Evolutionary conservation across 2,113 vertebrate genomes (phyloP), one percentile per base, ranked within the genome.

Genomic region (Archocentrus centrarchus): DNA sequence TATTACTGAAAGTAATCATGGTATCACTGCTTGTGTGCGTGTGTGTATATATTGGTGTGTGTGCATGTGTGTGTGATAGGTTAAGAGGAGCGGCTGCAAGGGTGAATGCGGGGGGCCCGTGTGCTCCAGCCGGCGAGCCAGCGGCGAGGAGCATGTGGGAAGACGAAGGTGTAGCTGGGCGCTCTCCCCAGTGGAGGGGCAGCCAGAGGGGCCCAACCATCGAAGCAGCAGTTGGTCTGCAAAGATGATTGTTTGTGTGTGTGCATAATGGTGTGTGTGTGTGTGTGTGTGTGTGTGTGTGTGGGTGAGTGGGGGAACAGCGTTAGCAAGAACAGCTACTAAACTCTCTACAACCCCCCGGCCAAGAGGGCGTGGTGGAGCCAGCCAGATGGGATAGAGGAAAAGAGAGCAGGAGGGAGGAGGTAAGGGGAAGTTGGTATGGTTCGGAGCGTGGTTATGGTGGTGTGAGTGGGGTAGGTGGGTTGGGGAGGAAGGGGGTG

Each of bases 281-380:
- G 81, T 41, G 62, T 57, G 80, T 6, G 86, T 59, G 81, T 9
- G 76, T 55, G 62, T 61, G 81, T 41, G 62, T 57, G 80, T 6
- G 86, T 59, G 81, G 8, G 76, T 55, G 62, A n/a, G n/a, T n/a
- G n/a, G 88, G 86, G 88, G 91, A 83, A 61, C 81, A 93, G 95
- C 90, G 88, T 93, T 92, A 93, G 93, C 79, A 91, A 88, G 85
- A 90, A 66, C 85, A 76, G 88, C 93, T 80, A 90, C 93, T 96
- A 94, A 95, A 96, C 95, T 95, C 94, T 94, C 58, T 58, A 81
- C 94, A 95, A 95, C 95, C 95, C 92, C 93, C 92, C 79, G 82
- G 94, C 93, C 92, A 92, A 85, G 81, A 90, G 91, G 93, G 88
- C 89, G 86, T 86, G 88, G 79, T 89, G 60, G 84, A 94, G 86